These are phyloP conservation scores for Lasioglossum marginatum DNA, from an alignment of 2,888 invertebrate genomes.

Conservation along the genomic window DNA sequence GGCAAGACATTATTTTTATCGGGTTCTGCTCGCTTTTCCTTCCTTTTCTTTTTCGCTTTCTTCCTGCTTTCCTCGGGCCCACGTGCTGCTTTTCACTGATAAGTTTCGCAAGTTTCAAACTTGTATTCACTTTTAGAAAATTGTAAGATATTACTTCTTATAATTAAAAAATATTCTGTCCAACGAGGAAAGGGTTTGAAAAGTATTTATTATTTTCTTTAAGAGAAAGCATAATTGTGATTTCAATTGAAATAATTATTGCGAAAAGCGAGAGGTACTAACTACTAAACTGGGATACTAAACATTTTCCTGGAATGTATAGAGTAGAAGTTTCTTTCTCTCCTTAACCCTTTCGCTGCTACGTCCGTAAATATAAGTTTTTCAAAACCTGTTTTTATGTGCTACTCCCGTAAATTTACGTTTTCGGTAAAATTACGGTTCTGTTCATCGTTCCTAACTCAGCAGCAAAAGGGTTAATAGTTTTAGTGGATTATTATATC, in stretches of 20 bases:
- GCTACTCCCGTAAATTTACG: too few species aligned
- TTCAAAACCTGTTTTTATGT: too few species aligned
- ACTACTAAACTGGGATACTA: too few species aligned
- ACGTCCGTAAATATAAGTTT: too few species aligned
- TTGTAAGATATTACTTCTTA: neutral
- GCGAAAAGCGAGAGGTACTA: too few species aligned
- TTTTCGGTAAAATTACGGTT: too few species aligned
- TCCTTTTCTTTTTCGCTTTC: neutral
- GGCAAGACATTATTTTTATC: neutral
- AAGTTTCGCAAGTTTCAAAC: neutral
- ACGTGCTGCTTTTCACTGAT: neutral
- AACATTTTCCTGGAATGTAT: neutral
- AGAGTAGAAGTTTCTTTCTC: neutral
- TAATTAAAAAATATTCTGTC: neutral
- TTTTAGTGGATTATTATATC: neutral
- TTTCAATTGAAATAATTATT: too few species aligned
- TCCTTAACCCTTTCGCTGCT: too few species aligned
- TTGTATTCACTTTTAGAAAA: neutral
- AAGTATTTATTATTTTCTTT: neutral
- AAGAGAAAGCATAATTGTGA: too few species aligned
- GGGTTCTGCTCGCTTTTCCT: neutral
- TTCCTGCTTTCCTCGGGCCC: neutral
- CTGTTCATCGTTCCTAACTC: too few species aligned
- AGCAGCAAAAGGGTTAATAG: too few species aligned
- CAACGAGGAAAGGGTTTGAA: neutral